phyloP scores from a whole-genome alignment of 2,113 vertebrate genomes.

The Vombatus ursinus region DNA sequence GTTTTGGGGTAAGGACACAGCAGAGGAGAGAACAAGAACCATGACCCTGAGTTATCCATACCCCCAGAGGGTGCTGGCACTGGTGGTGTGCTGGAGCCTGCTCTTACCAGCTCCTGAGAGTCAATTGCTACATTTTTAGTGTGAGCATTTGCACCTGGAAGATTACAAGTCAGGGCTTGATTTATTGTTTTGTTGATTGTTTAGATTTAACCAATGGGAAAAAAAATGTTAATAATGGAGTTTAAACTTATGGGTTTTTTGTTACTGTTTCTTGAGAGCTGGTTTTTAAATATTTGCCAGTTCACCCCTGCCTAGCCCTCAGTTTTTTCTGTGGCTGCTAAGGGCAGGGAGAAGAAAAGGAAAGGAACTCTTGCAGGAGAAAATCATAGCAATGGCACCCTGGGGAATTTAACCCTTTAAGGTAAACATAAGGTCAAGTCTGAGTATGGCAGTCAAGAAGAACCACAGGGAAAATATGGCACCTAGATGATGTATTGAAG shows the following conservation, averaged over 20 bases:
- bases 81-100: background rate
- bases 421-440: background rate
- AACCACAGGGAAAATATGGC: background rate
- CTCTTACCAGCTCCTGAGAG: background rate
- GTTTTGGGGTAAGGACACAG: background rate
- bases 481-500: background rate
- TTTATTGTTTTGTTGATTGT: background rate
- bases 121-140: background rate
- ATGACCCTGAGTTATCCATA: background rate
- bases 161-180: background rate
- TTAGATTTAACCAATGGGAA: background rate
- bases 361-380: background rate
- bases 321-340: background rate
- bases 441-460: background rate
- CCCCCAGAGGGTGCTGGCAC: too few species aligned
- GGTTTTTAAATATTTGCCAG: background rate
- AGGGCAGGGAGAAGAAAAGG: background rate
- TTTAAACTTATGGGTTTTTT: background rate
- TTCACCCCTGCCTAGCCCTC: background rate
- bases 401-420: background rate
- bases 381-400: background rate
- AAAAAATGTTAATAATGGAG: background rate
- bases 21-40: background rate
- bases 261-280: background rate
- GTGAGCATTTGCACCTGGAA: background rate